Conservation (phyloP, 2,888 invertebrate species). For the Melanargia galathea region DNA sequence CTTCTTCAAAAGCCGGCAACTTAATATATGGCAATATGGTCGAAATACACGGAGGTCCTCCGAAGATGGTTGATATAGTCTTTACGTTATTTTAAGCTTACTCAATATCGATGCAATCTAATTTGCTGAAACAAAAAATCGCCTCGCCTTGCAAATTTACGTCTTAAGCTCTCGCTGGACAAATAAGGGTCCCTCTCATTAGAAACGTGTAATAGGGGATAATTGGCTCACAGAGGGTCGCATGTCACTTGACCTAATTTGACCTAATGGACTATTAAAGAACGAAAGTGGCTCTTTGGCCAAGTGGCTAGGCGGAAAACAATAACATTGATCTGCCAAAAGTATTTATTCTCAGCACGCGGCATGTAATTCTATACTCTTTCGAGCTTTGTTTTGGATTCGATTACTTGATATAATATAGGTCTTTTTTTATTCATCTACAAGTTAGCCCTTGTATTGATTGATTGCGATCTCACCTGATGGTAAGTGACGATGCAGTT, state of each 20-base stretch:
- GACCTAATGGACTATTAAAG: constrained; percentile 20
- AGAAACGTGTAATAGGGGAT: constrained; percentile 13
- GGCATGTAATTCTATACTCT: neutral
- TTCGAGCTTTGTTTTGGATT: neutral
- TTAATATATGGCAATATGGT: no score
- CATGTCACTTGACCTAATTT: constrained; percentile 21
- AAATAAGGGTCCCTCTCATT: constrained; percentile 6
- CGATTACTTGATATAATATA: neutral
- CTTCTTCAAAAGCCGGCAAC: no score
- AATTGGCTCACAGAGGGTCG: constrained; percentile 16
- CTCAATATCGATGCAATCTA: no score
- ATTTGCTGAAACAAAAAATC: no score
- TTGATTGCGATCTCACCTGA: no score
- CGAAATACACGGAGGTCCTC: no score
- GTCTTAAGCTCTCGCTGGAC: neutral
- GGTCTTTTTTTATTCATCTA: no score
- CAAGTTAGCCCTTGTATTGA: no score
- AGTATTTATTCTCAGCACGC: neutral
- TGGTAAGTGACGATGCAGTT: no score
- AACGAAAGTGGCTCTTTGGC: constrained; percentile 8
- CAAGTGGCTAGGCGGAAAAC: constrained; percentile 11
- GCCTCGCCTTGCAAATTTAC: no score
- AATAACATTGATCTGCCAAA: neutral
- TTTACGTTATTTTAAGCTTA: no score
- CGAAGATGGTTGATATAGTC: no score